Evolutionary conservation across 2,113 vertebrate genomes (phyloP), one percentile per base, ranked within the genome.

Genomic region (Etheostoma cragini): DNA sequence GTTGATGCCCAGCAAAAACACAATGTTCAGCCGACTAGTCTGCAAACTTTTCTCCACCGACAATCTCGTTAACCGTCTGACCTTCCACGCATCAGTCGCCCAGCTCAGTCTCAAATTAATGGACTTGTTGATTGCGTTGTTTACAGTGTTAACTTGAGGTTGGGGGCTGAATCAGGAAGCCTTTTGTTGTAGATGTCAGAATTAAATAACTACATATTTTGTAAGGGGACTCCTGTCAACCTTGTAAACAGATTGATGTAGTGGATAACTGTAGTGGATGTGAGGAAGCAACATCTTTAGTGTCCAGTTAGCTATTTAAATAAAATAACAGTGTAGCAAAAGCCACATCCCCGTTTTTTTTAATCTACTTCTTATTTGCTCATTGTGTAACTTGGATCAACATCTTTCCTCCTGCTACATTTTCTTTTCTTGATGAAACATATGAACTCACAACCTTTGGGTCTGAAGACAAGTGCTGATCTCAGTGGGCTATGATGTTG

Each of bases 41-140:
- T 0, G 17, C n/a, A 0, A 45, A 73, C 79, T 78, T 82, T 71
- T 58, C 80, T 64, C 54, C 17, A 33, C 54, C 50, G 22, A 66
- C 76, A 15, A 46, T 80, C 80, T 83, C 46, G 70, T 89, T 83
- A 78, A 80, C 82, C 76, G 22, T 0, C n/a, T 26, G 73, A 85
- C 80, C 73, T 76, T 78, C 33, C 19, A 46, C 0, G 3, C 81
- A 61, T 76, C 81, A 65, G 50, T 45, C 17, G 10, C 67, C 61
- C 74, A 50, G 71, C 56, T 65, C 66, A 13, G 38, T 47, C n/a
- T 38, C 61, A 81, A 78, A 73, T 82, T 5, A 73, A 72, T 56
- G 57, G 74, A 78, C 73, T 78, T 45, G 70, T 57, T 78, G 53
- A 66, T 24, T 0, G 8, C 54, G 70, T 49, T 77, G 65, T 76